Evolutionary conservation across 37 sponge, comb jelly and placozoan genomes (phyloP).

Genomic region (Amphimedon queenslandica): DNA sequence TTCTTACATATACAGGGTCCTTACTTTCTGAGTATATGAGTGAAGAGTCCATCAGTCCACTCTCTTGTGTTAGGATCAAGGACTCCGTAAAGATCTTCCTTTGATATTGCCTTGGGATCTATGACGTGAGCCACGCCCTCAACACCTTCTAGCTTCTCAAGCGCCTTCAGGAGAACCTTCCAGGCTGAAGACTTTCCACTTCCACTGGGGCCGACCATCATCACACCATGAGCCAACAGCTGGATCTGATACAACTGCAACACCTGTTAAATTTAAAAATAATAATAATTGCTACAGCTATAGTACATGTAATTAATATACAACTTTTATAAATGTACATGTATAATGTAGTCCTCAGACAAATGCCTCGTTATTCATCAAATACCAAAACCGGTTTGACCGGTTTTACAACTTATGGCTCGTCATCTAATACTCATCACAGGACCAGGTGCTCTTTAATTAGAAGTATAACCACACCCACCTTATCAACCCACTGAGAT

Average conservation of each 20-base stretch:
- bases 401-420: no score
- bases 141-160: constrained; percentile 84
- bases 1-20: no score
- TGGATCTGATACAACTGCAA: constrained; percentile 96
- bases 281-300: no score
- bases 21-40: constrained; percentile 91
- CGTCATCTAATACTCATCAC: no score
- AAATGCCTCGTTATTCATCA: no score
- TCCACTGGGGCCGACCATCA: constrained; percentile 99
- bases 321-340: no score
- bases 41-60: constrained; percentile 99
- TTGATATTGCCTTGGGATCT: constrained; percentile 96
- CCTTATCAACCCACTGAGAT: constrained; percentile 90
- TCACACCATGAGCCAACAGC: constrained; percentile 88
- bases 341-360: no score
- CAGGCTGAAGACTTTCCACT: constrained; percentile 97
- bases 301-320: no score
- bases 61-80: constrained; percentile 98
- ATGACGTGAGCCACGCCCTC: constrained; percentile 97
- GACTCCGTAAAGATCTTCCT: constrained; percentile 92
- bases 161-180: constrained; percentile 92
- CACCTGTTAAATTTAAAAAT: constrained; percentile 50
- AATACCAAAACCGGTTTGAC: no score
- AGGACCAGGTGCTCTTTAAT: no score
- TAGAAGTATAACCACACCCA: no score